Evolutionary conservation across 1,140 invertebrate species (phyloP).

Genomic region (Tribolium madens): DNA sequence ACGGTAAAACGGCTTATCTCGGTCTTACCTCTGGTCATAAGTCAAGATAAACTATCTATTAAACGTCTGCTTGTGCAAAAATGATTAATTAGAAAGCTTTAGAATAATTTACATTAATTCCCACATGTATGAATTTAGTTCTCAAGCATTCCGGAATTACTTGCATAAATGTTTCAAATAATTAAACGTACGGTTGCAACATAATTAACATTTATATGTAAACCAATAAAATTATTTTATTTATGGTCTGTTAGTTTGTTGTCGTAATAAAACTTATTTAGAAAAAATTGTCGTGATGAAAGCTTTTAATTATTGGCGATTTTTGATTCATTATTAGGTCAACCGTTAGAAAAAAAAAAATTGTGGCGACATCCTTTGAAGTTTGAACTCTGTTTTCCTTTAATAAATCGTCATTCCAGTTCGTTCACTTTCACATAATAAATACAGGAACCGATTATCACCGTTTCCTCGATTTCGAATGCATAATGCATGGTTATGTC

Average conservation of each 20-base stretch:
- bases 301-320: not conserved
- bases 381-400: not conserved
- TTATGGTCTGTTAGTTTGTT: not conserved
- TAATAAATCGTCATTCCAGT: not conserved
- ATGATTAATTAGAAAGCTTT: slow-evolving; percentile 2
- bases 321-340: not conserved
- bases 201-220: not conserved
- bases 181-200: not conserved
- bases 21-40: too few relatives aligned
- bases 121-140: not conserved
- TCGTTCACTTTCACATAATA: not conserved
- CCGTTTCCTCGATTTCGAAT: not conserved
- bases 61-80: not conserved
- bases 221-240: not conserved
- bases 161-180: slow-evolving; percentile 6
- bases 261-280: not conserved
- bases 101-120: not conserved
- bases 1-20: too few relatives aligned
- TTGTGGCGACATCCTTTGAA: not conserved
- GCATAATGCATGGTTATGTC: not conserved
- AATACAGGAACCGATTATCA: not conserved
- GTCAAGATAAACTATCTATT: too few relatives aligned
- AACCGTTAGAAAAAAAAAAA: not conserved
- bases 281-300: not conserved
- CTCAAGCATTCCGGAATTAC: not conserved